Evolutionary conservation across 2,113 vertebrate species (phyloP).

Genomic region (Onychostoma macrolepis): DNA sequence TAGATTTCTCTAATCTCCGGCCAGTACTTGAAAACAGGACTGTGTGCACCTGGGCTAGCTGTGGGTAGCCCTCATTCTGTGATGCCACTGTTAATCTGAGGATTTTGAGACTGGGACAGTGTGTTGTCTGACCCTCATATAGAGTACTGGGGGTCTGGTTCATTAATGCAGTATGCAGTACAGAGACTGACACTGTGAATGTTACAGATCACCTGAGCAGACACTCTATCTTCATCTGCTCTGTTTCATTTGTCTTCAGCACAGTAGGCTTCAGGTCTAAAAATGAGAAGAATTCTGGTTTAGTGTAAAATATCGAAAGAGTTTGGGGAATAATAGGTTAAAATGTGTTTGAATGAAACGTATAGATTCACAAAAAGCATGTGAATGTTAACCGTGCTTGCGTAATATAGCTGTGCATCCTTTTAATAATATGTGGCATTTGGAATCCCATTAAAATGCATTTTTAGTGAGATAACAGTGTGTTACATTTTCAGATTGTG

Average conservation of each 20-base stretch:
- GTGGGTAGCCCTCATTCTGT: slow-evolving; percentile 59
- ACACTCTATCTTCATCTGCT: neutral
- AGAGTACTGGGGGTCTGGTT: neutral
- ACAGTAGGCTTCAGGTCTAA: neutral
- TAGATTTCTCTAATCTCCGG: slow-evolving; percentile 39
- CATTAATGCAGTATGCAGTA: slow-evolving; percentile 1
- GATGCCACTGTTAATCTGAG: neutral
- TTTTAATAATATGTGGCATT: neutral
- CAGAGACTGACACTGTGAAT: neutral
- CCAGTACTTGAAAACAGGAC: slow-evolving; percentile 18
- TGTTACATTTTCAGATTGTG: too few relatives aligned
- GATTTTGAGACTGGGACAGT: slow-evolving; percentile 49
- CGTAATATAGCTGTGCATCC: too few relatives aligned
- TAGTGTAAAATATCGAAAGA: neutral
- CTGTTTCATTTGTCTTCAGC: neutral
- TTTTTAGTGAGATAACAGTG: neutral
- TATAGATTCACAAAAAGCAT: neutral
- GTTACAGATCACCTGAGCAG: neutral
- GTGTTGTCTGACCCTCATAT: slow-evolving; percentile 33
- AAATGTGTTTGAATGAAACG: neutral
- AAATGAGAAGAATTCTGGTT: neutral
- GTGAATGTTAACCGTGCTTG: neutral
- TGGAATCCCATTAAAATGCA: neutral
- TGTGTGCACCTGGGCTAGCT: slow-evolving; percentile 59
- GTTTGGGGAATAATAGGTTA: neutral